Percentiles rank a stretch among this genome's conserved stretches.
phyloP scores from a whole-genome alignment of 2,888 invertebrate genomes.

The Drosophila quasianomalipes region DNA sequence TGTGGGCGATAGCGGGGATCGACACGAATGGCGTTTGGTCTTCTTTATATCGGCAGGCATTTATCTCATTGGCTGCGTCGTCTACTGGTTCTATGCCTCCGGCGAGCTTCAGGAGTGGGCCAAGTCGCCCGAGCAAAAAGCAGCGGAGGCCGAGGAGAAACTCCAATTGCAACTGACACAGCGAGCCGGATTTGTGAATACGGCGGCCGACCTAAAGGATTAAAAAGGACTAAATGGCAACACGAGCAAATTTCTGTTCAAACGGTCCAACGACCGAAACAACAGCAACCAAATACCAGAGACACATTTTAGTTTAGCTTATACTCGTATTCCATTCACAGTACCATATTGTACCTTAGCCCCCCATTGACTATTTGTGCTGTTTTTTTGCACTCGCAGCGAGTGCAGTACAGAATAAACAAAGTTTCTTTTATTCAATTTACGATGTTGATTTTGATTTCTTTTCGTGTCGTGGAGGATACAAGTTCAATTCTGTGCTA shows the following conservation, averaged over 20 bases:
- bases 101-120: slow-evolving; percentile 95
- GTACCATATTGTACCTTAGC: slow-evolving; percentile 43
- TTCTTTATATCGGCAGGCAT: slow-evolving; percentile 94
- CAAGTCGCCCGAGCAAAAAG: slow-evolving; percentile 81
- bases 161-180: slow-evolving; percentile 69
- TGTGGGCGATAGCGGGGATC: slow-evolving; percentile 87
- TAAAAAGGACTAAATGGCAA: slow-evolving; percentile 45
- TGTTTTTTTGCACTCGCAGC: slow-evolving; percentile 36
- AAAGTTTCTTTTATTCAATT: slow-evolving; percentile 37
- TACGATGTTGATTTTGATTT: slow-evolving; percentile 2
- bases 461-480: not conserved
- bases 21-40: slow-evolving; percentile 93
- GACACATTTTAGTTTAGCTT: slow-evolving; percentile 59
- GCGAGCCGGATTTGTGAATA: slow-evolving; percentile 80
- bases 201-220: slow-evolving; percentile 84
- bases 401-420: slow-evolving; percentile 61
- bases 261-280: slow-evolving; percentile 31
- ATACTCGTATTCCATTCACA: slow-evolving; percentile 39
- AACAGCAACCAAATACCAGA: slow-evolving; percentile 34
- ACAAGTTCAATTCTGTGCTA: not conserved
- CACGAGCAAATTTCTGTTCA: slow-evolving; percentile 8
- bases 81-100: slow-evolving; percentile 93
- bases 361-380: slow-evolving; percentile 55
- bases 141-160: slow-evolving; percentile 76
- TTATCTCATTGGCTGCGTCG: slow-evolving; percentile 92